phyloP scores from a whole-genome alignment of 2,888 invertebrate species.

The Zhengitettix transpicula region DNA sequence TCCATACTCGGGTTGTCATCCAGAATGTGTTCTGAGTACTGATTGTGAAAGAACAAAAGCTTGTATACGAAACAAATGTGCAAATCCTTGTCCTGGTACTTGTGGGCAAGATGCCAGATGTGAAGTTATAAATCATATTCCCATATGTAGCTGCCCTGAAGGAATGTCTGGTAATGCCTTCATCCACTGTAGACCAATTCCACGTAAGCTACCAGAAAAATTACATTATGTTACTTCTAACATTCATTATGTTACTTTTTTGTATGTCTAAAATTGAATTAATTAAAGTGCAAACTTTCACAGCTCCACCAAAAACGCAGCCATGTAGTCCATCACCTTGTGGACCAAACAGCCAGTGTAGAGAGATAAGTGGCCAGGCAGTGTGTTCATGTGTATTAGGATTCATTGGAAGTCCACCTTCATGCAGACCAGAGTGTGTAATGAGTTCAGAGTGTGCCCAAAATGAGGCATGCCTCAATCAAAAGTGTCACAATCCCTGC shows the following conservation, averaged over 20 bases:
- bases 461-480: conserved; percentile 47
- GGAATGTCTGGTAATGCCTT: conserved; percentile 56
- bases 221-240: background rate
- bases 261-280: background rate
- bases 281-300: background rate
- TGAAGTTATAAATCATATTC: conserved; percentile 19
- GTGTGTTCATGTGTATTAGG: conserved; percentile 28
- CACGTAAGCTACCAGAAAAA: conserved; percentile 28
- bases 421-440: conserved; percentile 30
- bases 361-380: conserved; percentile 26
- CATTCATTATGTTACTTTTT: background rate
- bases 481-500: conserved; percentile 43
- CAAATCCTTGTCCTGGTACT: conserved; percentile 42
- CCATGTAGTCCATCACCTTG: conserved; percentile 30
- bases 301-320: conserved; percentile 14
- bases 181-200: conserved; percentile 37
- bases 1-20: conserved; percentile 43
- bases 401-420: conserved; percentile 27
- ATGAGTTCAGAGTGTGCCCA: conserved; percentile 27
- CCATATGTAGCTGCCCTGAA: conserved; percentile 19
- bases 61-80: conserved; percentile 37
- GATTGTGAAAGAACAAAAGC: conserved; percentile 37
- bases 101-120: conserved; percentile 40
- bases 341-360: conserved; percentile 32
- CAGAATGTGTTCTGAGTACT: conserved; percentile 35